Base-by-base conservation (phyloP, 2,113 vertebrate genomes). In the Corynorhinus townsendii region DNA sequence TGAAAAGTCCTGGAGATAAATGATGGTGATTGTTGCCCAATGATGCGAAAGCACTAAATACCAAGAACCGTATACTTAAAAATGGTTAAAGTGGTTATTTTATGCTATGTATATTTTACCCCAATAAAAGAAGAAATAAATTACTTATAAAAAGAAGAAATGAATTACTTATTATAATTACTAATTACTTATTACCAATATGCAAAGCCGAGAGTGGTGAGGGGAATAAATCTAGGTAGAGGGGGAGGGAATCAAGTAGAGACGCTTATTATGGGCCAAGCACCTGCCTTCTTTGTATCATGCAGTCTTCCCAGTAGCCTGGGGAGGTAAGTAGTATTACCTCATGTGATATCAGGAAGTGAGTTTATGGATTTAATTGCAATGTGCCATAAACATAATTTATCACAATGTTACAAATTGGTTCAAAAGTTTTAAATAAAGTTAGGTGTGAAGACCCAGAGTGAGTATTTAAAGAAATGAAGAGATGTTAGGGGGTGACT, bases 381-480 rank as follows among this genome's bases (percentile, higher is more conserved):
- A 52, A 16, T 40, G n/a, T 77, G 14, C 81, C 75, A 56, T 35
- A 45, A 59, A 52, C 28, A 38, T 2, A 30, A 68, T 76, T 68
- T 89, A 26, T 30, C 59, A 45, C 59, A 89, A 33, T 47, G 62
- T 90, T 71, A 87, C 14, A 62, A 92, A 71, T 17, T n/a, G 26
- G 33, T 30, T 96, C 26, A 47, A 87, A 89, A 47, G 33, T 91
- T 81, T 82, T 40, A 89, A 79, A 73, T 54, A 54, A 85, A 93
- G 47, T 43, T 52, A 73, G 93, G 17, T 40, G 47, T 82, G 68
- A 28, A 47, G 59, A 83, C 62, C n/a, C 45, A 86, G 71, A 82
- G 24, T 59, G 38, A 68, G 17, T 72, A 79, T 83, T 71, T 81
- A 82, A 86, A n/a, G 28, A 94, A 93, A 59, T 40, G 17, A 35